phyloP scores from a whole-genome alignment of 1,140 invertebrate genomes.

The Holcopasites calliopsidis region DNA sequence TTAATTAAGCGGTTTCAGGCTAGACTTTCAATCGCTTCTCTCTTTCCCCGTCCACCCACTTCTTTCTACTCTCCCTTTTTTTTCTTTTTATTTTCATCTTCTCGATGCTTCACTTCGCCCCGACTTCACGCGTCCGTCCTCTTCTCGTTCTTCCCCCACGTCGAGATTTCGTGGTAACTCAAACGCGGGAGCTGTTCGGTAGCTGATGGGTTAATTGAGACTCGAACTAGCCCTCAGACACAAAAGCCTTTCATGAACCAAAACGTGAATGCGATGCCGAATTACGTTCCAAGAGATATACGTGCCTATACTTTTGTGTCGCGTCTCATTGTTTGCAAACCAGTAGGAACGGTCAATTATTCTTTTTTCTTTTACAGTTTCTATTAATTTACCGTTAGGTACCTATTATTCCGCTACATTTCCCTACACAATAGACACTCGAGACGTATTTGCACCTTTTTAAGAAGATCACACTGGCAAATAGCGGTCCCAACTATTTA shows the following conservation, averaged over 20 bases:
- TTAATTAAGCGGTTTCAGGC: conserved; percentile 77
- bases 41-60: conserved; percentile 19
- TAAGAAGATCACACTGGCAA: background rate
- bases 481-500: background rate
- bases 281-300: conserved; percentile 54
- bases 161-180: conserved; percentile 68
- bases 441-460: conserved; percentile 1
- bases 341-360: background rate
- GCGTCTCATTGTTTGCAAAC: conserved; percentile 37
- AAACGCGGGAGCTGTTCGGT: conserved; percentile 75
- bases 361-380: conserved; percentile 14
- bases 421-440: background rate
- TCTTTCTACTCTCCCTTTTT: conserved; percentile 10
- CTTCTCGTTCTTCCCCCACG: conserved; percentile 48
- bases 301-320: background rate
- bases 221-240: conserved; percentile 70
- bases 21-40: conserved; percentile 57
- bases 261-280: conserved; percentile 66
- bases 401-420: background rate
- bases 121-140: conserved; percentile 45
- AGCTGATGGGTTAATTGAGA: conserved; percentile 79
- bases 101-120: conserved; percentile 29
- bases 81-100: conserved; percentile 1
- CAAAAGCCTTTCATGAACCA: conserved; percentile 69
- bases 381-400: background rate